A percentile compares a stretch with the other conserved stretches of the same genome.
phyloP scores from a whole-genome alignment of 2,888 invertebrate genomes.

The Tenthredo amoena region DNA sequence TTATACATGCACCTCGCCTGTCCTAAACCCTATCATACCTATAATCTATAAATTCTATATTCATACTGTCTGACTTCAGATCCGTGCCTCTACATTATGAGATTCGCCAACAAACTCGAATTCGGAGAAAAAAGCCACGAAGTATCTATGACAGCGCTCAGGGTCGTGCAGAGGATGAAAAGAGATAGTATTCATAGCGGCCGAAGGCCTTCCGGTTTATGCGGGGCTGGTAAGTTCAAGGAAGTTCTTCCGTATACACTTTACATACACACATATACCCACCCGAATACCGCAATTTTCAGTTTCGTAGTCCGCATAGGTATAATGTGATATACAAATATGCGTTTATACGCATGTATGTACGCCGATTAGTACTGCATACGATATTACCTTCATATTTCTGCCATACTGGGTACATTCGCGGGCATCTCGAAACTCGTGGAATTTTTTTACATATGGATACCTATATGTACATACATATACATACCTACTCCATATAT shows the following conservation, averaged over 20 bases:
- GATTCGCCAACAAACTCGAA: slow-evolving; percentile 96
- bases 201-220: slow-evolving; percentile 96
- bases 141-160: slow-evolving; percentile 95
- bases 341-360: not conserved
- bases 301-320: not conserved
- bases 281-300: not conserved
- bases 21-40: not conserved
- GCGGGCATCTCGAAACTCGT: not conserved
- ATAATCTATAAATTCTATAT: no score
- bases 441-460: no score
- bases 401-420: not conserved
- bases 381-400: not conserved
- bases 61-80: slow-evolving; percentile 81
- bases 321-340: not conserved
- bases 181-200: slow-evolving; percentile 98
- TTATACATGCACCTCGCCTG: not conserved
- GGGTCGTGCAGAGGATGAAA: slow-evolving; percentile 98
- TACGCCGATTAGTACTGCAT: not conserved
- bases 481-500: no score
- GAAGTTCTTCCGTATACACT: slow-evolving; percentile 6
- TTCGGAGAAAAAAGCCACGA: slow-evolving; percentile 96
- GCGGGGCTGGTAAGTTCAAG: slow-evolving; percentile 91
- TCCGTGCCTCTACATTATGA: slow-evolving; percentile 96
- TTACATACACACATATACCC: not conserved
- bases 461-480: no score